These are phyloP conservation scores for Trisateles emortualis DNA, from an alignment of 2,888 invertebrate genomes.

Conservation along the genomic window DNA sequence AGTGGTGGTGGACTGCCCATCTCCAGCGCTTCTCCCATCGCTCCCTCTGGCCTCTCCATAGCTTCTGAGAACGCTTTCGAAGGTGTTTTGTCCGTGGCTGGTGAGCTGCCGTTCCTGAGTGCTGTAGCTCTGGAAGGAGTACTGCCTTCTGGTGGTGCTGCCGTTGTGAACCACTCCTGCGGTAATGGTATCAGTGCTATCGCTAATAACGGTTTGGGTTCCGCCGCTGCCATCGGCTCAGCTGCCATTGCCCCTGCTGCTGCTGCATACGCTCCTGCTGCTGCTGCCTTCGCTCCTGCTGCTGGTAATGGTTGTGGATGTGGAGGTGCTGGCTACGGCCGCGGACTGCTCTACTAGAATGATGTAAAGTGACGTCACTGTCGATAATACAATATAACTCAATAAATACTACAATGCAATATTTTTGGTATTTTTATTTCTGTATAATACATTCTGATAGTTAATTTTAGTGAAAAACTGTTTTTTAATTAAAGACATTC, in stretches of 20 bases:
- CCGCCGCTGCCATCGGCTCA: not conserved
- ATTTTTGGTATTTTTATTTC: not conserved
- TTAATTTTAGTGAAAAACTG: too few relatives aligned
- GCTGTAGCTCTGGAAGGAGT: slow-evolving; percentile 50
- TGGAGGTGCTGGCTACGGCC: not conserved
- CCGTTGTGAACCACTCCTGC: slow-evolving; percentile 46
- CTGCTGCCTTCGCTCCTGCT: not conserved
- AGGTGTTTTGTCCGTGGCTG: slow-evolving; percentile 36
- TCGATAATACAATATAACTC: not conserved
- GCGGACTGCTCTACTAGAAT: not conserved
- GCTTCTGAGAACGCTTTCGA: slow-evolving; percentile 27
- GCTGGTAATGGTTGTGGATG: slow-evolving; percentile 48
- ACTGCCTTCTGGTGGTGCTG: slow-evolving; percentile 50
- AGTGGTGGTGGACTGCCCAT: slow-evolving; percentile 26
- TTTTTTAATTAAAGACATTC: too few relatives aligned
- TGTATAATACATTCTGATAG: not conserved
- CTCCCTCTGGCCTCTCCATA: slow-evolving; percentile 14
- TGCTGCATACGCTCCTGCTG: not conserved
- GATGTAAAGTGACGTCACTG: not conserved
- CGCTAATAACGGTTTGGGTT: not conserved
- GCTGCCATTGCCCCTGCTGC: not conserved
- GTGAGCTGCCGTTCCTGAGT: slow-evolving; percentile 45
- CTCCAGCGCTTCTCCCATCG: slow-evolving; percentile 15
- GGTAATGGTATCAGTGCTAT: slow-evolving; percentile 45
- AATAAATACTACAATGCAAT: not conserved